Base-by-base conservation (phyloP, 2,113 vertebrate genomes). In the Gymnobelideus leadbeateri region DNA sequence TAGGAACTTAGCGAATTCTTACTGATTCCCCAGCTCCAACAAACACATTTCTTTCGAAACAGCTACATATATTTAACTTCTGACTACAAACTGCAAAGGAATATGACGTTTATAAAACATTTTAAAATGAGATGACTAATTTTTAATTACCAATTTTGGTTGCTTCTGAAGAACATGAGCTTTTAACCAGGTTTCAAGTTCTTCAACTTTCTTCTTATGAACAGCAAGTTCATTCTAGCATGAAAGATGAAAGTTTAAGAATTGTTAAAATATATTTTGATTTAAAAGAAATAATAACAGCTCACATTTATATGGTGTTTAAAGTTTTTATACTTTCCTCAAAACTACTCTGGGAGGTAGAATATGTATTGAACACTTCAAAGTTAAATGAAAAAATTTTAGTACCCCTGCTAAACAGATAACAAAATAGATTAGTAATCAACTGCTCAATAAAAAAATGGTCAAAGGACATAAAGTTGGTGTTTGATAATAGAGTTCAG, bases 171-270 rank as follows among this genome's bases (percentile, higher is more conserved):
- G 97, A 77, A 98, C 14, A 37, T 99, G 98, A 23, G 4, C 51
- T 98, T 98, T 99, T 94, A 99, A 97, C 99, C 99, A 99, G 91
- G 96, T 98, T 98, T 99, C 99, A 95, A 99, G 99, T 97, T 99
- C 99, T 95, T 99, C 99, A 25, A 99, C 97, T 97, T 99, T 99
- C 99, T 99, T 99, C 98, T 99, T 99, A 98, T 99, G 99, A 91
- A 99, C 99, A 57, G 99, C 99, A 95, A 99, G 99, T 89, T 99
- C 99, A 96, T 89, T 98, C 99, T 99, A 97, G 95, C 96, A 98
- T 31, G 47, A 94, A 96, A 97, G 96, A 97, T 94, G 90, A 10
- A 94, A 94, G 61, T 95, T 96, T 94, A 95, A 95, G 53, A 96
- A 94, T 43, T 50, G 24, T 90, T 31, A 90, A 43, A 93, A 93